Base-by-base conservation (phyloP, 2,888 invertebrate species). In the Thecocarcelia acutangulata region DNA sequence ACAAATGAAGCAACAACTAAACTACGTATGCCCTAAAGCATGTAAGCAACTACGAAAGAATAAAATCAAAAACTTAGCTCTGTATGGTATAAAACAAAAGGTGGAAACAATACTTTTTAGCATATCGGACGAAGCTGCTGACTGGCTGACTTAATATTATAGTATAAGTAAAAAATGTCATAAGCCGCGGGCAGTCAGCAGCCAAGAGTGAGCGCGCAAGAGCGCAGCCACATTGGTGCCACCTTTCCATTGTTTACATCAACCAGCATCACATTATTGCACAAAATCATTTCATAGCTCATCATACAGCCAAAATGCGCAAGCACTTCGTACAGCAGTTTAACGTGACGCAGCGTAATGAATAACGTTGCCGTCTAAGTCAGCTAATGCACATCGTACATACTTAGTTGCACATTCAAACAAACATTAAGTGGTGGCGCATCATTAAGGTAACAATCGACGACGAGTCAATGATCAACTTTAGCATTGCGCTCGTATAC, bases 401-500 rank as follows among this genome's bases (percentile, higher is more conserved):
- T 42, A 42, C 19, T 17, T 28, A 28, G 3, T 3, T 33, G 33
- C 9, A 33, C 24, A 28, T 21, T 42, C 52, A 21, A 61, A 59
- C 48, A 52, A 58, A 78, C 69, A 81, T 74, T 56, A 78, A 75
- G 70, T 82, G 17, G 82, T 84, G 84, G 83, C 83, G 84, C 83
- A 85, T 85, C 85, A 85, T 85, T 85, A 85, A 84, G 83, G 83
- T 80, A 85, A 82, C 77, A 73, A 73, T 77, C 77, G 77, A 76
- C 83, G 73, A 74, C 79, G 73, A 79, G 81, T 72, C 84, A 74
- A 79, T 76, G 72, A 76, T 83, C 68, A 83, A 76, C 75, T 63
- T 73, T 33, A 33, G 33, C 33, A 33, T 8, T 6, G 33, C 5
- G 8, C 33, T 33, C 33, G 33, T 69, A 61, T 72, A 58, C 72